These are phyloP conservation scores for Zelostemma sp. DNA, from an alignment of 1,140 invertebrate genomes.

Conservation along the genomic window DNA sequence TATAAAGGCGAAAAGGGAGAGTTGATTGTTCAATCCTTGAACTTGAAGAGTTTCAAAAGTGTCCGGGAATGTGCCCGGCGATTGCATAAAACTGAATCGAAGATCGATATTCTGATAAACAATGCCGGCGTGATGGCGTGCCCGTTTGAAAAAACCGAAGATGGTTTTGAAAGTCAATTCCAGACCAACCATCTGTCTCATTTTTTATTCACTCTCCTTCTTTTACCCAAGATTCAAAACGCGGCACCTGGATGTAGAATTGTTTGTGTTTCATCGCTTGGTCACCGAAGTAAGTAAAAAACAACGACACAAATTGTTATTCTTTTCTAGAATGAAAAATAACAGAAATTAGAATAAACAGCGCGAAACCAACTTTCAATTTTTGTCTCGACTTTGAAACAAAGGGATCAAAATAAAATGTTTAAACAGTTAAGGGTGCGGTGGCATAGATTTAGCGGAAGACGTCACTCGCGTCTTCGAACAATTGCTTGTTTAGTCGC, in stretches of 20 bases:
- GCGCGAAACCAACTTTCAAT: too few relatives aligned
- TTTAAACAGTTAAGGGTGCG: too few relatives aligned
- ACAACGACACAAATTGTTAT: background rate
- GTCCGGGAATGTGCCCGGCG: slow-evolving; percentile 78
- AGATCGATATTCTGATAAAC: slow-evolving; percentile 82
- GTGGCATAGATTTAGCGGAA: too few relatives aligned
- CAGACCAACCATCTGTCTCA: slow-evolving; percentile 87
- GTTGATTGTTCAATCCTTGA: slow-evolving; percentile 74
- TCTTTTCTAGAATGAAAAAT: too few relatives aligned
- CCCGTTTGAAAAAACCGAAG: slow-evolving; percentile 76
- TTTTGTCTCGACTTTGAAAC: too few relatives aligned
- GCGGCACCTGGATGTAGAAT: slow-evolving; percentile 76
- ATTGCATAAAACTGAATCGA: slow-evolving; percentile 72
- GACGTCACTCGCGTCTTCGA: too few relatives aligned
- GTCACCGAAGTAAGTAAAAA: slow-evolving; percentile 70
- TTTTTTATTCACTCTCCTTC: slow-evolving; percentile 84
- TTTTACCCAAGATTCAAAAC: slow-evolving; percentile 74
- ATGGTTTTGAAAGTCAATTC: slow-evolving; percentile 86
- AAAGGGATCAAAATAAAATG: too few relatives aligned
- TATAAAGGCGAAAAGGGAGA: slow-evolving; percentile 70
- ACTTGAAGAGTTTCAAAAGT: slow-evolving; percentile 80
- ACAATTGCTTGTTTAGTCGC: too few relatives aligned
- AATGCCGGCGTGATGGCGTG: slow-evolving; percentile 86
- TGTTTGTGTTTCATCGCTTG: slow-evolving; percentile 77
- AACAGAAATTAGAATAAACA: too few relatives aligned